These are phyloP conservation scores for Epinephelus fuscoguttatus DNA, from an alignment of 2,113 vertebrate species.

Conservation along the genomic window DNA sequence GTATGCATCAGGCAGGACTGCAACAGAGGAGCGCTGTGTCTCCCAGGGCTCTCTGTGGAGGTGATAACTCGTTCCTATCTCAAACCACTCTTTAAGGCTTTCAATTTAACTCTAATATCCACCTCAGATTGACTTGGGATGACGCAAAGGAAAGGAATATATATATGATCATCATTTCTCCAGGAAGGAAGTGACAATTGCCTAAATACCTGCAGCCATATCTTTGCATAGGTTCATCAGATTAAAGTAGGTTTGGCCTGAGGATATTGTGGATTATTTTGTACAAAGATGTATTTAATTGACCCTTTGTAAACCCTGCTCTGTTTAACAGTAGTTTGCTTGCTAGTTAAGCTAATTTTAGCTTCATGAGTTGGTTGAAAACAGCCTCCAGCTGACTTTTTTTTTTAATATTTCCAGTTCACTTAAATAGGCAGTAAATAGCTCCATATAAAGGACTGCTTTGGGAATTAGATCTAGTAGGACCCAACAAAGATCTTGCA, in stretches of 20 bases:
- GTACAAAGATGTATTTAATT: not conserved
- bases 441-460: not conserved
- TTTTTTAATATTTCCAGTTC: not conserved
- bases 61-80: slow-evolving; percentile 77
- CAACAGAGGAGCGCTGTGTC: slow-evolving; percentile 69
- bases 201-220: slow-evolving; percentile 16
- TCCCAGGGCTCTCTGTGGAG: slow-evolving; percentile 62
- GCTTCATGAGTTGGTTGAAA: not conserved
- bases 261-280: not conserved
- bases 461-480: too few species aligned
- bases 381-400: not conserved
- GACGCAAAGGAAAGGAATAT: slow-evolving; percentile 58
- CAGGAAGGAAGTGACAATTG: not conserved
- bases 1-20: slow-evolving; percentile 66
- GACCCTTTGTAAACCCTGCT: not conserved
- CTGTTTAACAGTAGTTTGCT: not conserved
- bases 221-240: slow-evolving; percentile 14
- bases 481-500: too few species aligned
- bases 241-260: not conserved
- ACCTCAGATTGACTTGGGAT: slow-evolving; percentile 69
- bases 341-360: not conserved
- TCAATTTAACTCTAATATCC: slow-evolving; percentile 78
- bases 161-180: slow-evolving; percentile 49
- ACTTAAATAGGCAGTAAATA: not conserved
- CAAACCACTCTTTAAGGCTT: slow-evolving; percentile 73